A percentile compares a stretch with the other conserved stretches of the same genome.
These are phyloP conservation scores for Brachyhypopomus occidentalis DNA, from an alignment of 2,113 vertebrate genomes.

Conservation along the genomic window DNA sequence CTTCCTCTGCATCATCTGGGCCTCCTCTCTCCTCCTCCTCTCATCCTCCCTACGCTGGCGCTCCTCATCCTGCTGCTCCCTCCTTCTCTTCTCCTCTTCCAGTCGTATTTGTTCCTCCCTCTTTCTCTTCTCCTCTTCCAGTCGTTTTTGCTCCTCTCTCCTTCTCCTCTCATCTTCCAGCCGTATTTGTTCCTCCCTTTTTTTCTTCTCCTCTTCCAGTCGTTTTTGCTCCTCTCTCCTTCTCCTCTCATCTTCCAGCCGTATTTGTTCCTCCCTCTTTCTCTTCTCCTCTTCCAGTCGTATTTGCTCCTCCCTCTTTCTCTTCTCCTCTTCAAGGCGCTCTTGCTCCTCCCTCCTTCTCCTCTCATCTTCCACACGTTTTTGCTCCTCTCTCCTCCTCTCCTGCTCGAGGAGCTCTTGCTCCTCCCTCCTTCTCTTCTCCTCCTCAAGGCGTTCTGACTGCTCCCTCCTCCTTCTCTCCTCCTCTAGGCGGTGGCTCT, in stretches of 20 bases:
- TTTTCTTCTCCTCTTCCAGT: conserved; percentile 60
- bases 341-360: conserved; percentile 46
- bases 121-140: conserved; percentile 46
- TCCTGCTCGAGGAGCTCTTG: conserved; percentile 41
- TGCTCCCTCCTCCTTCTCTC: conserved; percentile 44
- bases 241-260: conserved; percentile 53
- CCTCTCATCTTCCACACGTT: conserved; percentile 53
- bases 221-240: conserved; percentile 57
- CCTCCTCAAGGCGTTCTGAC: conserved; percentile 40
- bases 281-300: conserved; percentile 54
- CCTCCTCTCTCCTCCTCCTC: conserved; percentile 7
- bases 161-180: conserved; percentile 62
- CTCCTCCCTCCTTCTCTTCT: conserved; percentile 48
- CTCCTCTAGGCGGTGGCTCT: conserved; percentile 29
- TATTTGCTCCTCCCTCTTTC: conserved; percentile 43
- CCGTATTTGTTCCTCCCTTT: conserved; percentile 44
- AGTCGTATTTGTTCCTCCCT: conserved; percentile 52
- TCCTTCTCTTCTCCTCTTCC: conserved; percentile 31
- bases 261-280: conserved; percentile 44
- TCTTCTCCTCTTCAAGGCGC: conserved; percentile 54
- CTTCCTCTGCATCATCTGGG: conserved; percentile 44
- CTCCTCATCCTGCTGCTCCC: conserved; percentile 33
- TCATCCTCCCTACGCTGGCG: conserved; percentile 32
- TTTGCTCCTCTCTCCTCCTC: conserved; percentile 45
- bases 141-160: conserved; percentile 41